These are phyloP conservation scores for Amorpha juglandis DNA, from an alignment of 2,888 invertebrate genomes.

Conservation along the genomic window DNA sequence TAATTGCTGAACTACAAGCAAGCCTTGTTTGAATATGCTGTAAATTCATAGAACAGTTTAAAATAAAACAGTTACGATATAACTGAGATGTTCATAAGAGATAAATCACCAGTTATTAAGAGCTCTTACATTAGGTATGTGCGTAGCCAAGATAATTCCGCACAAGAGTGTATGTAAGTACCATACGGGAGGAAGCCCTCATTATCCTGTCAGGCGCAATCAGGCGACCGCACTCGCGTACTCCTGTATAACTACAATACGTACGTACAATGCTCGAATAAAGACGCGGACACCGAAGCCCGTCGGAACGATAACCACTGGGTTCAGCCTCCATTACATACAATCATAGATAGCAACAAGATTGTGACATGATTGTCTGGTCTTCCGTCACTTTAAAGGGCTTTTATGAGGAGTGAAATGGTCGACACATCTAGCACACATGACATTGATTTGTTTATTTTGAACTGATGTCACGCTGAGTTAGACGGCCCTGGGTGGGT, in stretches of 20 bases:
- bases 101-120: conserved; percentile 46
- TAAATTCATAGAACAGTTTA: background rate
- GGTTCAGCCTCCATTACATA: conserved; percentile 40
- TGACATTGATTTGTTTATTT: conserved; percentile 8
- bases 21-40: too few relatives aligned
- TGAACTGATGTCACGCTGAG: background rate
- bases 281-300: conserved; percentile 53
- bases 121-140: conserved; percentile 57
- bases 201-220: conserved; percentile 83
- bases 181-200: conserved; percentile 80
- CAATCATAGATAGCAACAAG: conserved; percentile 38
- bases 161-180: conserved; percentile 64
- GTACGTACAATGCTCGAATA: conserved; percentile 40
- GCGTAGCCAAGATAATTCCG: conserved; percentile 62
- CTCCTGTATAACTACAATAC: conserved; percentile 44
- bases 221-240: conserved; percentile 58
- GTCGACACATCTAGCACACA: background rate
- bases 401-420: conserved; percentile 11
- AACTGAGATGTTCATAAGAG: too few relatives aligned
- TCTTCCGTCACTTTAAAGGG: conserved; percentile 35
- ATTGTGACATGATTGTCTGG: conserved; percentile 33
- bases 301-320: conserved; percentile 42
- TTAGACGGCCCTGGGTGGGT: background rate
- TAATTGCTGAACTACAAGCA: too few relatives aligned
- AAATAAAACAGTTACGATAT: background rate